Base-by-base conservation (phyloP, 2,113 vertebrate genomes). In the Motacilla alba region DNA sequence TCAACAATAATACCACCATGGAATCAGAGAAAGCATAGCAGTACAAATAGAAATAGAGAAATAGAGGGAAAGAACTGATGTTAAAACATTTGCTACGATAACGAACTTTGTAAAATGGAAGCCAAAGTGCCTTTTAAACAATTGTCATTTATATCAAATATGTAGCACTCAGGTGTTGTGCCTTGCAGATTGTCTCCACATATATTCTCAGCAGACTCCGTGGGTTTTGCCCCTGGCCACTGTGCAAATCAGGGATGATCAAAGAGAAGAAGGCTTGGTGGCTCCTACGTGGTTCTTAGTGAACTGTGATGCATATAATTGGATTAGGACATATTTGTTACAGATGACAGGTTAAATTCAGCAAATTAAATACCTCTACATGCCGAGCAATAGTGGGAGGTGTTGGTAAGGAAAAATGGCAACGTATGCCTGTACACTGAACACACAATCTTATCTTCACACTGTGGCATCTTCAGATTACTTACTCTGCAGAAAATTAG, bases 291-390 rank as follows among this genome's bases (percentile, higher is more conserved):
- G 91, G 55, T 66, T 95, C 49, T 75, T 90, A 90, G 80, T 53
- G 86, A 87, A 83, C 60, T 92, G 80, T 96, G 93, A 94, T 95
- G 72, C 93, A 66, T 87, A 74, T 94, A 95, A 96, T 89, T 77
- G 83, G 90, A 97, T 97, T 95, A 96, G 73, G 69, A 75, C 87
- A 55, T 83, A 95, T 94, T 97, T 95, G 92, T 83, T 92, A 96
- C 94, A 93, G 66, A 50, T 90, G 80, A 67, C 78, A 55, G 60
- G 80, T 68, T 96, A 77, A 91, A 84, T 96, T 95, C 94, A 91
- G 80, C 79, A 93, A 94, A 53, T 87, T 31, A 95, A 97, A 97
- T 94, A 83, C 87, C n/a, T 96, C 90, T 90, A 64, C 75, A 85
- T 64, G 83, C 56, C 1, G 35, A 59, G 73, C 73, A 73, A 56